Percentiles rank a stretch among this genome's conserved stretches.
Evolutionary conservation across 2,113 vertebrate species (phyloP).

Genomic region (Ardeotis arabs): DNA sequence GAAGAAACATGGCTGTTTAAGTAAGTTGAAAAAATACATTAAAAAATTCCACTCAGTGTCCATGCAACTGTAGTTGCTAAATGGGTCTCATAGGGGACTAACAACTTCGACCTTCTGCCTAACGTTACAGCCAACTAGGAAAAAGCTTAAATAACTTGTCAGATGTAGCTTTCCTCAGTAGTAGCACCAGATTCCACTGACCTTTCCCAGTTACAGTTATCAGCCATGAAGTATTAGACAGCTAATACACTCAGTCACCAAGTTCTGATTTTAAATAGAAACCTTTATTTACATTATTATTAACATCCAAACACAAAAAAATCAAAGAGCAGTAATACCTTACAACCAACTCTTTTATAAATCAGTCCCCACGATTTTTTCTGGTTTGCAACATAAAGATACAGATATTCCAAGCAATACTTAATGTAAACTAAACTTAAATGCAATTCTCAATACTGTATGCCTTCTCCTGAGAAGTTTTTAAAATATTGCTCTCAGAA

Average conservation of each 20-base stretch:
- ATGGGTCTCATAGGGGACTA: neutral
- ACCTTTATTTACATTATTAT: constrained; percentile 98
- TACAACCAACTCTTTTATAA: constrained; percentile 79
- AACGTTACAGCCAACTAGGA: neutral
- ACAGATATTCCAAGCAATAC: constrained; percentile 64
- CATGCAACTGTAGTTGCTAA: neutral
- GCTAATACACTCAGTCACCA: neutral
- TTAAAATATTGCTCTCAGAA: constrained; percentile 78
- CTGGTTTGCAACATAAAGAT: constrained; percentile 63
- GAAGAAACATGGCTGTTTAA: neutral
- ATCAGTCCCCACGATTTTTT: constrained; percentile 39
- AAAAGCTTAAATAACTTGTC: neutral
- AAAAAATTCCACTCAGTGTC: neutral
- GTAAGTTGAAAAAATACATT: neutral
- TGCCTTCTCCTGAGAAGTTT: constrained; percentile 78
- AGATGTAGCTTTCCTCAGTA: neutral
- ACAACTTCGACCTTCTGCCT: no score
- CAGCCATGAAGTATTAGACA: neutral
- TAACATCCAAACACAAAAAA: constrained; percentile 84
- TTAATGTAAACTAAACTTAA: constrained; percentile 73
- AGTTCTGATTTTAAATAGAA: constrained; percentile 90
- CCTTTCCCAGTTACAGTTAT: neutral
- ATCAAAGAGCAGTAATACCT: constrained; percentile 81
- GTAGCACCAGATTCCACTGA: neutral
- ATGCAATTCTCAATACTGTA: constrained; percentile 69